These are phyloP conservation scores for Peromyscus californicus DNA, from an alignment of 2,113 vertebrate species.

Conservation along the genomic window DNA sequence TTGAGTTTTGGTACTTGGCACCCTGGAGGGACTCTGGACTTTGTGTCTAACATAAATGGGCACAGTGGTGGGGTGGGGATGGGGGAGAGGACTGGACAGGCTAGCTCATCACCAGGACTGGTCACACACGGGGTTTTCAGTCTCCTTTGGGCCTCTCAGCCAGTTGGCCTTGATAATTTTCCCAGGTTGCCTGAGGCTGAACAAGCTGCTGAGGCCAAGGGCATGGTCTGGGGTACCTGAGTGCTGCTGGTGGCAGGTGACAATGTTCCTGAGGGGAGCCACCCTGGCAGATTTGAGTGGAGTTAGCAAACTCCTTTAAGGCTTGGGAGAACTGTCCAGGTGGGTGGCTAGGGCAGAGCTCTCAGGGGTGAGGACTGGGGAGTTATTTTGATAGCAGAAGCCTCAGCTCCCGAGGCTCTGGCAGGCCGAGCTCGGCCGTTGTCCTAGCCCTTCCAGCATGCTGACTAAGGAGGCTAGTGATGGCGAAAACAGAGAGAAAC, in stretches of 20 bases:
- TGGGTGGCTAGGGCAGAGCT: background rate
- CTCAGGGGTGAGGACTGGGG: background rate
- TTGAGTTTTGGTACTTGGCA: background rate
- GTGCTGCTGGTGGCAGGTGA: background rate
- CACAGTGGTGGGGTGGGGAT: rapidly evolving
- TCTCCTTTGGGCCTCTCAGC: rapidly evolving
- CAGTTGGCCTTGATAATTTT: rapidly evolving
- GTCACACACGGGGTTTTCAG: rapidly evolving
- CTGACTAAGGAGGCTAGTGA: background rate
- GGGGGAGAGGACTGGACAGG: background rate
- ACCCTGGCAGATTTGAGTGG: background rate
- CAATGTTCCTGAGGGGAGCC: rapidly evolving
- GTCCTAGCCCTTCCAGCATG: too few relatives aligned
- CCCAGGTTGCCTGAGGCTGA: background rate
- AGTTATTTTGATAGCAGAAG: background rate
- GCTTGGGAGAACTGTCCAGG: rapidly evolving
- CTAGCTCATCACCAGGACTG: background rate
- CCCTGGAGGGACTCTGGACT: rapidly evolving
- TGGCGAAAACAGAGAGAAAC: background rate
- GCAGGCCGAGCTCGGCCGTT: background rate
- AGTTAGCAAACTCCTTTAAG: background rate
- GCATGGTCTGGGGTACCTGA: rapidly evolving
- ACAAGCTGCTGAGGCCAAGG: background rate
- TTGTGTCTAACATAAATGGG: rapidly evolving
- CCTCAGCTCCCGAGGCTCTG: too few relatives aligned